Evolutionary conservation across 2,113 vertebrate genomes (phyloP).

Genomic region (Amphilophus citrinellus): DNA sequence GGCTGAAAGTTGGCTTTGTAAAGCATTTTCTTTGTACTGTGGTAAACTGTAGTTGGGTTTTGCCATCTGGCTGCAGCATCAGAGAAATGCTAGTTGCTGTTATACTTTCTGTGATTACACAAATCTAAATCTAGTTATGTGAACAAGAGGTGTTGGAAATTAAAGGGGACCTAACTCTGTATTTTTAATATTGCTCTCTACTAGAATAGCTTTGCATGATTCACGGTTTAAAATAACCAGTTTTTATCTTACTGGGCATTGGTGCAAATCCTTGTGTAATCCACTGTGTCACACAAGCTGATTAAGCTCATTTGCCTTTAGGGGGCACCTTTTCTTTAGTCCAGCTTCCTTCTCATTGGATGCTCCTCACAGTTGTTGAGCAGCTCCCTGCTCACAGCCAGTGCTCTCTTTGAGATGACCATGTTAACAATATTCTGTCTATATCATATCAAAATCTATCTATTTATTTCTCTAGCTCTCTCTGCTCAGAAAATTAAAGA

Average conservation of each 20-base stretch:
- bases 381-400: too few relatives aligned
- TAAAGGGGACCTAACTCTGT: background rate
- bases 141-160: slow-evolving; percentile 5
- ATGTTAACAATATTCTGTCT: too few relatives aligned
- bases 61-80: slow-evolving; percentile 9
- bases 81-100: background rate
- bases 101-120: slow-evolving; percentile 1
- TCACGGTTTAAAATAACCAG: background rate
- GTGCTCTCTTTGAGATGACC: too few relatives aligned
- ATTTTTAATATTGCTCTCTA: background rate
- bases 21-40: background rate
- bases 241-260: background rate
- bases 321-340: background rate
- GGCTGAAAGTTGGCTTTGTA: slow-evolving; percentile 17
- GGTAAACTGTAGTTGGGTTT: background rate
- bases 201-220: background rate
- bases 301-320: background rate
- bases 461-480: too few relatives aligned
- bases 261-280: background rate
- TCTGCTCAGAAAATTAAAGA: too few relatives aligned
- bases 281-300: background rate
- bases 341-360: background rate
- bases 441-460: too few relatives aligned
- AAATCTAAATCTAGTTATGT: slow-evolving; percentile 19
- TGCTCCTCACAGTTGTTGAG: background rate